Conservation (phyloP, 2,888 invertebrate species). For the Lysandra bellargus region DNA sequence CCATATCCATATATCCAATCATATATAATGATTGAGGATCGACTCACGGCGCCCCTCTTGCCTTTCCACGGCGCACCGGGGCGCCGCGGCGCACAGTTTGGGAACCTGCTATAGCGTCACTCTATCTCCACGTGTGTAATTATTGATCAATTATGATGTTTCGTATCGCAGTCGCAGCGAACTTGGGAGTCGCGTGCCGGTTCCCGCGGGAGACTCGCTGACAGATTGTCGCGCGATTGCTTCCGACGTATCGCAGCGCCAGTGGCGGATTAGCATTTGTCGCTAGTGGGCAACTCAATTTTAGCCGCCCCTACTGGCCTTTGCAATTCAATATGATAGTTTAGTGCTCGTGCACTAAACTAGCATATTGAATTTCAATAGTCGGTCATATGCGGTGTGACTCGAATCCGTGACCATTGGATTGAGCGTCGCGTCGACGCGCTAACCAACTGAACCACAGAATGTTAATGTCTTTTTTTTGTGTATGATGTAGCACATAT, state of each 20-base stretch:
- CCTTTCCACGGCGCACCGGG: too few species aligned
- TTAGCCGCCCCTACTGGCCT: neutral
- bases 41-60: too few species aligned
- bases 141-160: conserved; percentile 9
- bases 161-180: conserved; percentile 46
- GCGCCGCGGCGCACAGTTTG: too few species aligned
- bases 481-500: too few species aligned
- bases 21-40: too few species aligned
- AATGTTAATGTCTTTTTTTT: too few species aligned
- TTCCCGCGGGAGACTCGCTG: conserved; percentile 55
- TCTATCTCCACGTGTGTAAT: neutral
- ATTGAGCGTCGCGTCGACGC: neutral
- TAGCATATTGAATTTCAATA: too few species aligned
- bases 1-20: too few species aligned
- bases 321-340: neutral
- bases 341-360: too few species aligned
- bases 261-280: neutral
- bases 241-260: conserved; percentile 48
- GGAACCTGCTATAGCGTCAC: neutral
- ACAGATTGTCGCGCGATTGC: conserved; percentile 68
- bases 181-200: conserved; percentile 44
- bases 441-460: too few species aligned
- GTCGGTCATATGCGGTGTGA: too few species aligned
- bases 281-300: neutral
- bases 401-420: neutral